A percentile compares a stretch with the other conserved stretches of the same genome.
phyloP scores from a whole-genome alignment of 1,140 invertebrate genomes.

The Diabrotica undecimpunctata region DNA sequence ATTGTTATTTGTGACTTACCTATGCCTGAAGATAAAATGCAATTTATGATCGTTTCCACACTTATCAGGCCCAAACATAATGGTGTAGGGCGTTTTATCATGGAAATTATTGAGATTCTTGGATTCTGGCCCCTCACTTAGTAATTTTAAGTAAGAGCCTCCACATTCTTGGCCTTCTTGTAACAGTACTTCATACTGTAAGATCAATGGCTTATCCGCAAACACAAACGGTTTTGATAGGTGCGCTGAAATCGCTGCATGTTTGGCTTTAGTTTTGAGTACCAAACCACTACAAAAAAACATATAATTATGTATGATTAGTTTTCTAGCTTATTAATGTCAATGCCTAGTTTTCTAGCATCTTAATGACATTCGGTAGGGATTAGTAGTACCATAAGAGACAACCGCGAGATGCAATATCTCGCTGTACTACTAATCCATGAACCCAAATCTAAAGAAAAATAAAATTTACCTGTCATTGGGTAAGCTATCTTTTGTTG shows the following conservation, averaged over 20 bases:
- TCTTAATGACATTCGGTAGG: too few relatives aligned
- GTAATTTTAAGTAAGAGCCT: slow-evolving; percentile 94
- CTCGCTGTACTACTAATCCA: too few relatives aligned
- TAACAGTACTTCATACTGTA: slow-evolving; percentile 89
- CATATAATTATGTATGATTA: not conserved
- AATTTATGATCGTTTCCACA: slow-evolving; percentile 95
- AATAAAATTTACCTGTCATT: slow-evolving; percentile 59
- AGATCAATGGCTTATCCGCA: slow-evolving; percentile 79
- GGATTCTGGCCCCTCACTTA: slow-evolving; percentile 64
- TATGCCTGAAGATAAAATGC: slow-evolving; percentile 97
- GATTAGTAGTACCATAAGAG: too few relatives aligned
- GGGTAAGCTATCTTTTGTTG: slow-evolving; percentile 69
- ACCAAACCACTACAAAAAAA: slow-evolving; percentile 66
- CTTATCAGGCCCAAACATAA: slow-evolving; percentile 99
- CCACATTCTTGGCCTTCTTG: slow-evolving; percentile 98
- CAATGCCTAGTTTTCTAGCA: too few relatives aligned
- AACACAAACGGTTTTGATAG: slow-evolving; percentile 84
- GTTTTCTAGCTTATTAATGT: too few relatives aligned
- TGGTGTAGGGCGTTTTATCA: slow-evolving; percentile 95
- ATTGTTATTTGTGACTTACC: slow-evolving; percentile 35
- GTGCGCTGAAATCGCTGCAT: slow-evolving; percentile 87
- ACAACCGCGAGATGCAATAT: too few relatives aligned
- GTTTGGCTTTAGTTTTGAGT: slow-evolving; percentile 92
- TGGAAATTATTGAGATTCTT: slow-evolving; percentile 80
- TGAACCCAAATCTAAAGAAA: not conserved